Base-by-base conservation (phyloP, 53 echinoderm and acorn worm genomes). In the Stichopus horrens region DNA sequence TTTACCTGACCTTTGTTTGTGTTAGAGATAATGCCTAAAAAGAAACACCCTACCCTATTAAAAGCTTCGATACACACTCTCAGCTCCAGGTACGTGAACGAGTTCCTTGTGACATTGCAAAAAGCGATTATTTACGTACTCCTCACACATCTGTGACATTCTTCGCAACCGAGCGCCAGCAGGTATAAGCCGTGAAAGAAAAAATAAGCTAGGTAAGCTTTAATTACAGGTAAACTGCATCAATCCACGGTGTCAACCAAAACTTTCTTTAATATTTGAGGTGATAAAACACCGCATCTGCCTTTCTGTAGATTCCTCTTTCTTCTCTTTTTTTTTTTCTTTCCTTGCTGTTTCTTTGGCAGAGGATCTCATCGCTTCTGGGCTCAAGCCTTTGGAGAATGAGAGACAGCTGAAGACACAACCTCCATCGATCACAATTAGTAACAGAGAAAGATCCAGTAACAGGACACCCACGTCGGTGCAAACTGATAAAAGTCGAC, bases 371-470 rank as follows among this genome's bases (percentile, higher is more conserved):
- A 81, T 81, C 21, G 56, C 57, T 81, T 22, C 56, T 19, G 18
- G 58, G 20, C 56, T 81, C 58, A 57, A 81, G 19, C 81, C 21
- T 7, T 52, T 37, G 20, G 81, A 81, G 10, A 56, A 81, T 21
- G 21, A 57, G 81, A 81, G 81, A n/a, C 23, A 58, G 81, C 81
- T 20, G n/a, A 81, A 54, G 81, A 81, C 81, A 56, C 81, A 16
- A 57, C 22, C 18, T 55, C 54, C 58, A 81, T 81, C 81, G 81
- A 81, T 81, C 81, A 81, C 81, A 81, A 81, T 81, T 81, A 81
- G 81, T 56, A 55, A 53, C n/a, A 22, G 81, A 81, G 58, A 20
- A 19, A 81, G 57, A 81, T 56, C 56, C 81, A 6, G 81, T 56
- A 81, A 81, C 57, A 10, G 81, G 81, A 81, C 54, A 79, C 79